Evolutionary conservation across 2,797 vertebrate genomes (phyloP).

Genomic region (Arctocebus calabarensis): DNA sequence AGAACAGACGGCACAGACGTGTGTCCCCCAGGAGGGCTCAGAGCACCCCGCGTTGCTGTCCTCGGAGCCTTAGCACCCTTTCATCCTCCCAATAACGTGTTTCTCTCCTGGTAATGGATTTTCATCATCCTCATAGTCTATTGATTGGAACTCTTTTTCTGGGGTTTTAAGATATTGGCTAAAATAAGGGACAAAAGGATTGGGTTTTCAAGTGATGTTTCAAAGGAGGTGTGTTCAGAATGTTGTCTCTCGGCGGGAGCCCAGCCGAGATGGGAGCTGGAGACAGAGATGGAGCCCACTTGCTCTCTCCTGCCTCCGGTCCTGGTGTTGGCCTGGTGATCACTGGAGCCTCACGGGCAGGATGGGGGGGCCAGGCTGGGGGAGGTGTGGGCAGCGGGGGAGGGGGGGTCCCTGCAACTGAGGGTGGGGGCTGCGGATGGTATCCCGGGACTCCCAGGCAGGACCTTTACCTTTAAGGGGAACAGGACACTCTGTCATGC

Average conservation of each 20-base stretch:
- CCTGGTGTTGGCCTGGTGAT: not conserved
- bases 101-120: conserved; percentile 51
- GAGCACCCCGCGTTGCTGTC: not conserved
- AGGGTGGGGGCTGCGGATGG: rapidly evolving
- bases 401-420: not conserved
- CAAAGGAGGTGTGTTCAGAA: not conserved
- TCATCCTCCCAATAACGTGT: conserved; percentile 61
- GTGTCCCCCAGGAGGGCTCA: not conserved
- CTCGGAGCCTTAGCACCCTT: not conserved
- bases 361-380: not conserved
- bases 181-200: not conserved
- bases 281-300: no score
- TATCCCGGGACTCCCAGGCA: rapidly evolving
- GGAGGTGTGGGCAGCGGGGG: rapidly evolving
- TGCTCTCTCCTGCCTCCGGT: rapidly evolving
- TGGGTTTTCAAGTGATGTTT: not conserved
- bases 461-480: not conserved
- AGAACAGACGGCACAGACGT: rapidly evolving
- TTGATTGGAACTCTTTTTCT: conserved; percentile 55
- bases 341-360: rapidly evolving
- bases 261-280: rapidly evolving
- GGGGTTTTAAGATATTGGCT: not conserved
- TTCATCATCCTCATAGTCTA: conserved; percentile 32
- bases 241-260: rapidly evolving
- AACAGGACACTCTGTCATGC: rapidly evolving